Evolutionary conservation across 2,888 invertebrate species (phyloP), one percentile per base, ranked within the genome.

Genomic region (Amblyjoppa proteus): DNA sequence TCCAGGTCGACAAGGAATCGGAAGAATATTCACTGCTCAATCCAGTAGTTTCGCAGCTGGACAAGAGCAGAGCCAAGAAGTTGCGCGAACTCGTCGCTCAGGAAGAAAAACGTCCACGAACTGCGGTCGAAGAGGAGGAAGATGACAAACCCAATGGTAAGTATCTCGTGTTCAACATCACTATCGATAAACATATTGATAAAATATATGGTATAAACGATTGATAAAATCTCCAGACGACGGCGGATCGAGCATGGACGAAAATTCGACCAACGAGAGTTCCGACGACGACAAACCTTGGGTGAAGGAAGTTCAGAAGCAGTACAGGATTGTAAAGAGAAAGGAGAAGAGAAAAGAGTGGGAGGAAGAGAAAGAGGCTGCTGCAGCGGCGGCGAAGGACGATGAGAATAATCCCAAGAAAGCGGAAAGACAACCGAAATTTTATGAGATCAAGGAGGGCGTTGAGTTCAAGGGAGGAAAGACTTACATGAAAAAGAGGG

Each of bases 11-110:
- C 93, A 97, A 96, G 90, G 96, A 96, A 91, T 96, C 97, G 71
- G 98, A 98, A 90, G 98, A 99, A 92, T 99, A 96, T 93, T 95
- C 97, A 89, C 95, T 99, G 84, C 94, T 99, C 28, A 98, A 99
- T 94, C 99, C 99, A 28, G 98, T 98, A 4, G 95, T 99, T 53
- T 97, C 98, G 49, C 96, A 97, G 89, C 93, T 98, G 74, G 97
- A 97, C 89, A 97, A 97, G 92, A 95, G 94, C 13, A 96, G 96
- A 92, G 94, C 95, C 68, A 97, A 96, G 90, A 95, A 96, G 89
- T 93, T 95, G 34, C 95, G 95, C 85, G 81, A 86, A 74, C 71
- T 83, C 25, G 84, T 89, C 68, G 79, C 76, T 53, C 73, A 95
- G 96, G 90, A 90, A 94, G 94, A 80, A 93, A 94, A 90, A 90